Conservation (phyloP, 2,888 invertebrate genomes). For the Fragum sueziense region DNA sequence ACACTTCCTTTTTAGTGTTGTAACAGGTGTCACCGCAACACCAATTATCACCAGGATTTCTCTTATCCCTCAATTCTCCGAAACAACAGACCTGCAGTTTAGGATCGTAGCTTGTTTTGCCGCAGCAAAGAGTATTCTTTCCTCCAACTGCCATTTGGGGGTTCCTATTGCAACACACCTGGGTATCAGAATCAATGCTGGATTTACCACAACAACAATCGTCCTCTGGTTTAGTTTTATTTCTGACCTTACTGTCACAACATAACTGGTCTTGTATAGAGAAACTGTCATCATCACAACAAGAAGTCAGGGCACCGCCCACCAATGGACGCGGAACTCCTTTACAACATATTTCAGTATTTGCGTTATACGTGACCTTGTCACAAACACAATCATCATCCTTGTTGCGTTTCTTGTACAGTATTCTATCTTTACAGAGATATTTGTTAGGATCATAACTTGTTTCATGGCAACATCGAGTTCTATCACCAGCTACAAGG, state of each 20-base stretch:
- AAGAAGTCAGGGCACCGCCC: conserved; percentile 37
- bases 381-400: conserved; percentile 52
- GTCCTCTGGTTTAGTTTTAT: conserved; percentile 33
- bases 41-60: conserved; percentile 36
- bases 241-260: conserved; percentile 46
- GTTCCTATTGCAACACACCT: conserved; percentile 45
- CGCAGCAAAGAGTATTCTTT: conserved; percentile 38
- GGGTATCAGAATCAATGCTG: conserved; percentile 39
- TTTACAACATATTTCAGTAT: conserved; percentile 54
- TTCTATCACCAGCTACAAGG: conserved; percentile 39
- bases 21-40: conserved; percentile 51
- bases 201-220: conserved; percentile 51
- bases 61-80: conserved; percentile 37
- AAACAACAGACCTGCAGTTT: conserved; percentile 42
- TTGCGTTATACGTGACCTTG: conserved; percentile 41
- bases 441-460: conserved; percentile 40
- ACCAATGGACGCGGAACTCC: conserved; percentile 27
- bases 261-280: conserved; percentile 38
- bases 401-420: conserved; percentile 37
- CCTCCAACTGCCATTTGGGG: conserved; percentile 42
- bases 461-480: conserved; percentile 40
- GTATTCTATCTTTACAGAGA: conserved; percentile 24
- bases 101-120: conserved; percentile 34
- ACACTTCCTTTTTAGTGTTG: conserved; percentile 40
- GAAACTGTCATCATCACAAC: conserved; percentile 42